Evolutionary conservation across 2,113 vertebrate genomes (phyloP), one percentile per base, ranked within the genome.

Genomic region (Trematomus loennbergii): DNA sequence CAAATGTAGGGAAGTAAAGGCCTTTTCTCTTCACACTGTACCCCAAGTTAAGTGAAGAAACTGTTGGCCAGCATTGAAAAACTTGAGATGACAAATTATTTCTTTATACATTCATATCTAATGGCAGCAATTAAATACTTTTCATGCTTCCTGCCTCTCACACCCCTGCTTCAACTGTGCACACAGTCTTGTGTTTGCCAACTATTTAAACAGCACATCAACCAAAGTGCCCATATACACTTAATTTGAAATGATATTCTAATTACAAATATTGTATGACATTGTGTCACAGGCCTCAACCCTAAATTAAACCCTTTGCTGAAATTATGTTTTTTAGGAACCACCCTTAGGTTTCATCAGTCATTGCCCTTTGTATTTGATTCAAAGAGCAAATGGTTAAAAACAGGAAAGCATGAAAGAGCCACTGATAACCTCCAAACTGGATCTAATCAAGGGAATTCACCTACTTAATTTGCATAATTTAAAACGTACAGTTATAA

Each of bases 381-480:
- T 69, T 76, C 63, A 77, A 75, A 74, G 33, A 63, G 59, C 49
- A 81, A 40, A 73, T 79, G 50, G 85, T 82, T 79, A 55, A 73
- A 85, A 71, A 65, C 78, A 89, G 70, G 73, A 77, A 63, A 81
- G 36, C 45, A 33, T 52, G 33, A 75, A 69, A 71, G 55, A 78
- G 33, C 18, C 50, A 45, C 61, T 66, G 62, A 63, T 22, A 84
- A 82, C 70, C 65, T 48, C 50, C 81, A 74, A 75, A 75, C 80
- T 71, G 45, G 43, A 72, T 88, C 72, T 74, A 88, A 85, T 89
- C 73, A 68, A 78, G 71, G 82, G 78, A 84, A 86, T 79, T 92
- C 76, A 85, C 69, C 77, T 49, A 18, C 49, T 75, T 86, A 40
- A 85, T 92, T 92, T 84, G 40, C 79, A 86, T 88, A 81, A 92